A percentile compares a stretch with the other conserved stretches of the same genome.
Conservation (phyloP, 2,888 invertebrate genomes). For the Protonemura montana region DNA sequence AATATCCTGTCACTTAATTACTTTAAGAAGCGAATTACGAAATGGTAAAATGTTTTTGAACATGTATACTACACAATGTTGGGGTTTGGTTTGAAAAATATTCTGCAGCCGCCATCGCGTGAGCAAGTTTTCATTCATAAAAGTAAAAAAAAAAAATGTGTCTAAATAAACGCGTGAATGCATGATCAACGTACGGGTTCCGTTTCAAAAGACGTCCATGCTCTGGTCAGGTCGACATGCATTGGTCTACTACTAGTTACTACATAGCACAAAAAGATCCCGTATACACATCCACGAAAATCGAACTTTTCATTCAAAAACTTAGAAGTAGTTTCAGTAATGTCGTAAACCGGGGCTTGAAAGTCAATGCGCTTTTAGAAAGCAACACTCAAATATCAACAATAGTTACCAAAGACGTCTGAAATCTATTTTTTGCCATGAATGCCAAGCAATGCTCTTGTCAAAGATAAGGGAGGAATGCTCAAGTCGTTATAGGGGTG, state of each 20-base stretch:
- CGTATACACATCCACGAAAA: neutral
- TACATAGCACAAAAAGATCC: neutral
- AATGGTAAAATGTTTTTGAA: neutral
- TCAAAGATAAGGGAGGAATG: neutral
- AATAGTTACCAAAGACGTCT: neutral
- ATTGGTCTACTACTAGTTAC: neutral
- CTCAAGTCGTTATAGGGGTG: neutral
- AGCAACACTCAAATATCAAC: no score
- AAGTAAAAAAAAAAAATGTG: neutral
- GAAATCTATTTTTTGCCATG: neutral
- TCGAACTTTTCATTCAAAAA: neutral
- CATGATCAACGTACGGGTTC: neutral
- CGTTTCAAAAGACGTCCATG: neutral
- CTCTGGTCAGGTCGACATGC: neutral
- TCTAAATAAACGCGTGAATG: neutral
- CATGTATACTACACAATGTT: neutral
- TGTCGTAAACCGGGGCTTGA: no score
- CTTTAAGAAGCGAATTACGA: neutral
- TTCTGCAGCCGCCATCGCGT: neutral
- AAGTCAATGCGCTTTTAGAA: no score
- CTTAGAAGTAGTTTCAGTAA: no score
- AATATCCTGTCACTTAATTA: neutral
- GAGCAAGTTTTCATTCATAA: neutral
- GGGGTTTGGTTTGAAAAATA: neutral
- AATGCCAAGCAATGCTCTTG: neutral